Evolutionary conservation across 1,140 invertebrate species (phyloP), one percentile per base, ranked within the genome.

Genomic region (Drosophila persimilis): DNA sequence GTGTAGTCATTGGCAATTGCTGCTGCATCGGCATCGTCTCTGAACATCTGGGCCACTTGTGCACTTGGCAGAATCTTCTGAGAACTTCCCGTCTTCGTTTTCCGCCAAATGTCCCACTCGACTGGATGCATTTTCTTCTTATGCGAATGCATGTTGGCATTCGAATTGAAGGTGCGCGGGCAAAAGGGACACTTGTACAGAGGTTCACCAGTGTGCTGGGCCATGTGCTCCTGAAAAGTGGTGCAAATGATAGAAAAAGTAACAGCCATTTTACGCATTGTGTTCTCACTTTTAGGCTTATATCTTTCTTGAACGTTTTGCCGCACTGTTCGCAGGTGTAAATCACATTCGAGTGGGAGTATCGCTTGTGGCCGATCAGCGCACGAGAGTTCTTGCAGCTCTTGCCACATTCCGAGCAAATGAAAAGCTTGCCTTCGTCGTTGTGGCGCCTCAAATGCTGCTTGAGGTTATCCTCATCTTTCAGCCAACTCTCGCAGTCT

Each of bases 91-190:
- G 77, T 77, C 67, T 90, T 90, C 1, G 88, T 90, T 76, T 83
- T 91, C 8, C 90, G 75, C 84, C 83, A 89, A 41, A 75, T 74
- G 45, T 91, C 90, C 83, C 89, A 91, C 62, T 91, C 90, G 11
- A 81, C 61, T 7, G 90, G 90, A 72, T 91, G 90, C 77, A 88
- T 81, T 54, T 88, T 89, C 56, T 91, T 91, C 43, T 90, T 90
- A 59, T 91, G 90, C 3, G 89, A 86, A 62, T 91, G 90, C 90
- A 91, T 91, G 63, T 91, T 91, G 3, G 90, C 85, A 55, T 90
- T 91, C 1, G 85, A 90, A 58, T 91, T 91, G 47, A 91, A 91
- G 3, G 90, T 91, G 43, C 86, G 74, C 0, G 88, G 69, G 52
- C 90, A 91, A 52, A 90, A 91, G 8, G 89, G 89, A 35, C 90